Percentiles rank a stretch among this genome's conserved stretches.
phyloP scores from a whole-genome alignment of 2,888 invertebrate genomes.

The Hymenopus coronatus region DNA sequence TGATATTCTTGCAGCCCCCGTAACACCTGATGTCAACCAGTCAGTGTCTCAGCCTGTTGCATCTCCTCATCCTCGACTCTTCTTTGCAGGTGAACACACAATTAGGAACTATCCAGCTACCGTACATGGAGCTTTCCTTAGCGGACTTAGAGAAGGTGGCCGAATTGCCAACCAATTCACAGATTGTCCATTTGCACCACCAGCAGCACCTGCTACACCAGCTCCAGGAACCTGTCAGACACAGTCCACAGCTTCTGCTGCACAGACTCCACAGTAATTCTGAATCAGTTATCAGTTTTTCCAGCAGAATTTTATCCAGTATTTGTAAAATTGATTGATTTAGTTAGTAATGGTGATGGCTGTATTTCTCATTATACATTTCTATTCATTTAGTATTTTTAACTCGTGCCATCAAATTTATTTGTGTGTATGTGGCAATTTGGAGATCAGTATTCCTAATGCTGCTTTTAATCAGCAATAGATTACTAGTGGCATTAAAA shows the following conservation, averaged over 20 bases:
- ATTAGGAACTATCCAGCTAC: conserved; percentile 98
- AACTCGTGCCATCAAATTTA: too few species aligned
- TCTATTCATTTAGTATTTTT: too few species aligned
- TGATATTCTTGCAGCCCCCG: conserved; percentile 90
- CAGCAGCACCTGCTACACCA: conserved; percentile 35
- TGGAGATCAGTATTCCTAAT: too few species aligned
- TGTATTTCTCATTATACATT: too few species aligned
- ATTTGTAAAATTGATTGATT: neutral
- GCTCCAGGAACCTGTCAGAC: neutral
- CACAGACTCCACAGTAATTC: neutral
- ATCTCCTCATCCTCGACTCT: conserved; percentile 35
- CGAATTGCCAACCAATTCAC: conserved; percentile 88
- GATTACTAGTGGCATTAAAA: too few species aligned
- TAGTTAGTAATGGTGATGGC: too few species aligned
- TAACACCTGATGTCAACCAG: conserved; percentile 57
- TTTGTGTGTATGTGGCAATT: too few species aligned
- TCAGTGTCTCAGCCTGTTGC: too few species aligned
- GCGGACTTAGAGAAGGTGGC: conserved; percentile 93
- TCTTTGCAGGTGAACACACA: conserved; percentile 90
- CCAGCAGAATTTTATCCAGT: neutral
- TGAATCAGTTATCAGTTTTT: neutral
- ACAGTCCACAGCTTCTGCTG: neutral
- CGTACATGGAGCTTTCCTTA: conserved; percentile 95
- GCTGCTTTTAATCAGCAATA: too few species aligned
- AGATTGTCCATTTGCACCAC: conserved; percentile 64